phyloP scores from a whole-genome alignment of 2,113 vertebrate genomes.

The Zingel zingel region DNA sequence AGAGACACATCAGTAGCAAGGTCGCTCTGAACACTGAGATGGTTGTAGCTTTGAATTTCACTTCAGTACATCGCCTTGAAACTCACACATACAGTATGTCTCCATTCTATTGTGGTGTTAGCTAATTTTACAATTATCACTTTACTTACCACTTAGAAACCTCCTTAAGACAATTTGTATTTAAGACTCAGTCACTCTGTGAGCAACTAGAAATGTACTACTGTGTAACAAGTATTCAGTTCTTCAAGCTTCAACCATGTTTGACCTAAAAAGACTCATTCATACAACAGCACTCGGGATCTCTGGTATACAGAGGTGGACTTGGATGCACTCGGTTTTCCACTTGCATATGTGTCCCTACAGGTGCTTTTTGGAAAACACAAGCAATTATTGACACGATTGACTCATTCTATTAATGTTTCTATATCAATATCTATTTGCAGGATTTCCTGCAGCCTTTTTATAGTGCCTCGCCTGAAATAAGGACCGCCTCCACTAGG shows the following conservation, averaged over 20 bases:
- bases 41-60: constrained; percentile 79
- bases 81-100: constrained; percentile 54
- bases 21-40: constrained; percentile 78
- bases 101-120: constrained; percentile 42
- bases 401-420: background rate
- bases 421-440: too few species aligned
- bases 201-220: background rate
- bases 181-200: background rate
- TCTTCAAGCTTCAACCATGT: background rate
- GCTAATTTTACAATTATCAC: constrained; percentile 27
- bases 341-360: background rate
- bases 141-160: constrained; percentile 24
- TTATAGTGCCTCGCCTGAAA: background rate
- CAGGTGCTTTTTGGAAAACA: background rate
- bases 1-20: constrained; percentile 81
- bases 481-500: background rate
- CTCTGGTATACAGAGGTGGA: background rate
- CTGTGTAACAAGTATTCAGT: background rate
- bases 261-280: background rate
- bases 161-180: constrained; percentile 12
- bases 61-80: constrained; percentile 72
- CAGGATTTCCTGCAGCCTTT: too few species aligned
- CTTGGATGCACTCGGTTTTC: background rate
- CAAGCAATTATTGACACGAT: background rate
- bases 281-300: background rate